phyloP scores from a whole-genome alignment of 2,797 vertebrate species.

The Sebastes taczanowskii region DNA sequence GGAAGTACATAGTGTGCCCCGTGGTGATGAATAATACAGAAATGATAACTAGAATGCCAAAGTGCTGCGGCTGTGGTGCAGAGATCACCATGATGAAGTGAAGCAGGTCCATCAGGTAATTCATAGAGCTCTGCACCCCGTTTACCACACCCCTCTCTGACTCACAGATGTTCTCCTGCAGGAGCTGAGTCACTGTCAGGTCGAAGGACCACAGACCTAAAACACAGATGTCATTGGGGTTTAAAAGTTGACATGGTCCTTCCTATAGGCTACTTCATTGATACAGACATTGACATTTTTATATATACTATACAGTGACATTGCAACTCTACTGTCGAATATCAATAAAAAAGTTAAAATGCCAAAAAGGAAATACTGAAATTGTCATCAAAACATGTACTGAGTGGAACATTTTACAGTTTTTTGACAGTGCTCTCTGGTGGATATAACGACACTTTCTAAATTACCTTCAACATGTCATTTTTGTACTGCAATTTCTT shows the following conservation, averaged over 20 bases:
- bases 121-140: conserved; percentile 87
- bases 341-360: background rate
- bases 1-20: conserved; percentile 82
- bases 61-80: conserved; percentile 80
- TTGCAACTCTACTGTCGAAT: background rate
- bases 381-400: background rate
- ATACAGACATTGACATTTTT: background rate
- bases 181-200: conserved; percentile 83
- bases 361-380: background rate
- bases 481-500: background rate
- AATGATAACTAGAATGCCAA: conserved; percentile 82
- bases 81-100: conserved; percentile 84
- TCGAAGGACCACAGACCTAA: conserved; percentile 85
- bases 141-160: conserved; percentile 84
- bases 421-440: background rate
- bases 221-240: conserved; percentile 33
- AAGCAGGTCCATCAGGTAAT: conserved; percentile 86
- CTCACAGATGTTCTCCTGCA: conserved; percentile 85
- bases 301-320: background rate
- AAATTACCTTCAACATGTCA: background rate
- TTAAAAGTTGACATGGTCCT: background rate
- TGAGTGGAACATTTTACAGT: background rate
- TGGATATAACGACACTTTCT: background rate
- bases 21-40: conserved; percentile 82
- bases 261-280: background rate